These are phyloP conservation scores for Callosobruchus maculatus DNA, from an alignment of 2,888 invertebrate genomes.

Conservation along the genomic window DNA sequence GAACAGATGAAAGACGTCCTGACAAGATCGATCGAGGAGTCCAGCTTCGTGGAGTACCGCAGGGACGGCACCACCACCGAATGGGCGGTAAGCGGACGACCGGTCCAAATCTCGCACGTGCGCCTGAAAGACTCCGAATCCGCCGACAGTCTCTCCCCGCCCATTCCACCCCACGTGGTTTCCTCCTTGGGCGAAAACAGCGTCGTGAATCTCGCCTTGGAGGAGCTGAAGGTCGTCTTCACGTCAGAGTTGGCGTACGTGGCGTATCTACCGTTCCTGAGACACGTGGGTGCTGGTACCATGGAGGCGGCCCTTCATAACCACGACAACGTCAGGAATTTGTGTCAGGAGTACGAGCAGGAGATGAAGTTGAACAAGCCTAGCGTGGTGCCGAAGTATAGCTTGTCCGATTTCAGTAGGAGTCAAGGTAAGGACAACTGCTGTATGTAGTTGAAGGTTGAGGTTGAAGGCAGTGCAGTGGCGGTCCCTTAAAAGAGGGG, in stretches of 20 bases:
- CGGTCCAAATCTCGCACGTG: conserved; percentile 48
- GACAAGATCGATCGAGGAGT: conserved; percentile 11
- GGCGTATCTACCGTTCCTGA: conserved; percentile 73
- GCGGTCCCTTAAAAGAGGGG: too few relatives aligned
- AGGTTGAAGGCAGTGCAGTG: too few relatives aligned
- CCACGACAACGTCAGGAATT: conserved; percentile 68
- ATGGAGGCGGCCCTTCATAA: conserved; percentile 74
- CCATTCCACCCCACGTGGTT: conserved; percentile 29
- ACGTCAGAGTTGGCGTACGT: conserved; percentile 80
- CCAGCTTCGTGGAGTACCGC: conserved; percentile 55
- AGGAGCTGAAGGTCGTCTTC: conserved; percentile 80
- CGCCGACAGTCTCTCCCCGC: conserved; percentile 62
- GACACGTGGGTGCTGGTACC: conserved; percentile 67
- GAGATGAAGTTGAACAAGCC: conserved; percentile 31
- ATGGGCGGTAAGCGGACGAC: conserved; percentile 58
- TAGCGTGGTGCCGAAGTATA: conserved; percentile 19
- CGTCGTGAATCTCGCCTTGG: conserved; percentile 53
- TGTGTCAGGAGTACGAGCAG: conserved; percentile 73
- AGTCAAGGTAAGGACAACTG: conserved; percentile 3
- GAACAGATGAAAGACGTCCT: background rate
- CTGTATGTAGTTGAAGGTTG: too few relatives aligned
- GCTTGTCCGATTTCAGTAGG: conserved; percentile 24
- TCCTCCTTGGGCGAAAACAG: conserved; percentile 32
- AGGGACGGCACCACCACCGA: conserved; percentile 60
- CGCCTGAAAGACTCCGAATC: conserved; percentile 51